Conservation (phyloP, 2,888 invertebrate genomes). For the Syritta pipiens region DNA sequence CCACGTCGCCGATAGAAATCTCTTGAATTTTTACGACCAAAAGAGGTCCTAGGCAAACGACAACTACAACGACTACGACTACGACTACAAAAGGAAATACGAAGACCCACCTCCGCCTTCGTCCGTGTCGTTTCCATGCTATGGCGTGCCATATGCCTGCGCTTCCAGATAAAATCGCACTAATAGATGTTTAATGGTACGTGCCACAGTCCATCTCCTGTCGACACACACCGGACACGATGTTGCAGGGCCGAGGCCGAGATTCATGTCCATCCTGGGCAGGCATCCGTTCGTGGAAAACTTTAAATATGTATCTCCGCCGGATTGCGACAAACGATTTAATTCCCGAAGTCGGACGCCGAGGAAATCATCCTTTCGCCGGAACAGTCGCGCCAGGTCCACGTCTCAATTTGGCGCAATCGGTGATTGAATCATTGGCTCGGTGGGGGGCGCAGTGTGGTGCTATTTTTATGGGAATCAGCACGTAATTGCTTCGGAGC, state of each 20-base stretch:
- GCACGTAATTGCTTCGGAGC: constrained; percentile 46
- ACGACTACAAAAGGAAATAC: constrained; percentile 22
- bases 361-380: not conserved
- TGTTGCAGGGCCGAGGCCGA: constrained; percentile 37
- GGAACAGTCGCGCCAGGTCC: not conserved
- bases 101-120: not conserved
- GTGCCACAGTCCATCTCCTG: constrained; percentile 43
- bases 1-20: constrained; percentile 44
- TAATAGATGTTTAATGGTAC: constrained; percentile 67
- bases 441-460: not conserved
- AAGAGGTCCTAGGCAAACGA: constrained; percentile 19
- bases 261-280: constrained; percentile 50
- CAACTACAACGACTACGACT: too few species aligned
- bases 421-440: constrained; percentile 52
- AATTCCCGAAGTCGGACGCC: constrained; percentile 41
- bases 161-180: constrained; percentile 58
- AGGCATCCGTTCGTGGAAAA: constrained; percentile 40
- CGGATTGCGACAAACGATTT: constrained; percentile 52
- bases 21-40: constrained; percentile 47
- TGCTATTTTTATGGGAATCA: constrained; percentile 42
- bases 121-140: not conserved
- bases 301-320: constrained; percentile 39
- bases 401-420: constrained; percentile 57
- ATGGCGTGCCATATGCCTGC: not conserved
- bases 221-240: constrained; percentile 36